Evolutionary conservation across 2,113 vertebrate genomes (phyloP).

Genomic region (Heptranchias perlo): DNA sequence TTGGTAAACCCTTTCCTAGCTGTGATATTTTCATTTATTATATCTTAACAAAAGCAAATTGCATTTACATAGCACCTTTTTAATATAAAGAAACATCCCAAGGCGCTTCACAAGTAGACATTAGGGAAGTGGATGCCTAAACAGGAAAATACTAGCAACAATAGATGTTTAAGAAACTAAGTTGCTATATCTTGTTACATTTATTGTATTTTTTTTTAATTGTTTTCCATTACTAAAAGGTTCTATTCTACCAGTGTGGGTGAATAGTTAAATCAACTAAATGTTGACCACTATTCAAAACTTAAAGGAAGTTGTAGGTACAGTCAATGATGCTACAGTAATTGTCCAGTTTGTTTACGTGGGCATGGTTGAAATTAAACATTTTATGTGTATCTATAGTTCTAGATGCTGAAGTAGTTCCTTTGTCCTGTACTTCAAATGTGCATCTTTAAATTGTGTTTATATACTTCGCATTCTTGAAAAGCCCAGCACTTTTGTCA

Average conservation of each 20-base stretch:
- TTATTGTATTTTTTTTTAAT: slow-evolving; percentile 5
- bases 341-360: slow-evolving; percentile 33
- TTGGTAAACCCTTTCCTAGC: neutral
- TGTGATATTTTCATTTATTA: neutral
- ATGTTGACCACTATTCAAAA: slow-evolving; percentile 30
- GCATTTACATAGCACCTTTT: neutral
- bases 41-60: neutral
- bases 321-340: slow-evolving; percentile 20
- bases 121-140: neutral
- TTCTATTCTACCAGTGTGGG: neutral
- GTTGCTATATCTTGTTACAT: slow-evolving; percentile 2
- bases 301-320: neutral
- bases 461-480: slow-evolving; percentile 20
- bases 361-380: slow-evolving; percentile 25
- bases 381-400: slow-evolving; percentile 14
- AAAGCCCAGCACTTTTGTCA: slow-evolving; percentile 35
- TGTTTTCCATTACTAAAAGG: slow-evolving; percentile 24
- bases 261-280: slow-evolving; percentile 28
- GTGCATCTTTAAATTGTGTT: slow-evolving; percentile 28
- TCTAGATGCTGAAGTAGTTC: slow-evolving; percentile 16
- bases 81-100: neutral
- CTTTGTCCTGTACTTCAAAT: slow-evolving; percentile 27
- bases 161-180: neutral
- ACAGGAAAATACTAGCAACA: slow-evolving; percentile 3
- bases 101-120: neutral